phyloP scores from a whole-genome alignment of 1,140 invertebrate genomes.

The Apis cerana region DNA sequence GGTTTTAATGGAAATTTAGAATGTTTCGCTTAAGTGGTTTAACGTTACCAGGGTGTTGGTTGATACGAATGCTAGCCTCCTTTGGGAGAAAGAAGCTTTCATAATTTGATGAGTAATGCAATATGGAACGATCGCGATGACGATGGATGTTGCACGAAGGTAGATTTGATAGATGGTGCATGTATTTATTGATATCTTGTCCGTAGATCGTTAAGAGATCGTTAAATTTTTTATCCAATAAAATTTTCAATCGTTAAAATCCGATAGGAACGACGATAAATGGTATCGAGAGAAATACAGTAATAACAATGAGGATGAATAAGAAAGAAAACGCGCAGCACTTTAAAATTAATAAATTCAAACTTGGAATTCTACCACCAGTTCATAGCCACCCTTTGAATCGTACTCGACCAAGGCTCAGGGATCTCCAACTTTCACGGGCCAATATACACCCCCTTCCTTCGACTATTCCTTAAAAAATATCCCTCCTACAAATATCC shows the following conservation, averaged over 20 bases:
- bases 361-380: conserved; percentile 20
- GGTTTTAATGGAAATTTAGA: background rate
- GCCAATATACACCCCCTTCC: no score
- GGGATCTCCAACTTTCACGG: background rate
- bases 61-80: background rate
- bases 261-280: background rate
- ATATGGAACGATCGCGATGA: no score
- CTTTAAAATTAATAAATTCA: conserved; percentile 21
- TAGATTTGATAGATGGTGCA: no score
- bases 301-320: background rate
- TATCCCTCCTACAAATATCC: background rate
- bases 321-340: background rate
- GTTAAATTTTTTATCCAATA: no score
- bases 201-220: no score
- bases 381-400: background rate
- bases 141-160: no score
- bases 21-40: background rate
- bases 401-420: background rate
- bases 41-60: background rate
- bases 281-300: background rate
- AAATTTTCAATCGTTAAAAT: no score
- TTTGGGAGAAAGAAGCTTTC: no score
- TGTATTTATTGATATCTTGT: no score
- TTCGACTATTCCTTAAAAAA: background rate
- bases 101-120: no score